Evolutionary conservation across 2,888 invertebrate species (phyloP).

Genomic region (Dryococelus australis): DNA sequence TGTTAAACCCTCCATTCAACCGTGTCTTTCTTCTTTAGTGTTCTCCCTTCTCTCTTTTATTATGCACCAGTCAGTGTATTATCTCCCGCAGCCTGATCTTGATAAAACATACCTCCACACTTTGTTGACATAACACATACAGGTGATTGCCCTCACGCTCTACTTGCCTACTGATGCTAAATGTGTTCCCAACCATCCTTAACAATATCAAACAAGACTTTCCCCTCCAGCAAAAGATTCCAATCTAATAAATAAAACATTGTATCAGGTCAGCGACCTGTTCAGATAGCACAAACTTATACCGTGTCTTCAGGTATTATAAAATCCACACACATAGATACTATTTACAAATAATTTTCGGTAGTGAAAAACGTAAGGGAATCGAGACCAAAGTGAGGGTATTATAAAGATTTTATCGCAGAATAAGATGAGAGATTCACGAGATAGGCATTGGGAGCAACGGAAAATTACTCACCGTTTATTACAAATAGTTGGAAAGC

Average conservation of each 20-base stretch:
- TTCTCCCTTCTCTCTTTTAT: too few relatives aligned
- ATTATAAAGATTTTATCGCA: conserved; percentile 8
- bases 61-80: too few relatives aligned
- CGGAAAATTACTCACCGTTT: neutral
- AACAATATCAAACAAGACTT: neutral
- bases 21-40: too few relatives aligned
- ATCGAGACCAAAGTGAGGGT: neutral
- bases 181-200: neutral
- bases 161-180: neutral
- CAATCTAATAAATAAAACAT: neutral
- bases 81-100: too few relatives aligned
- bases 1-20: too few relatives aligned
- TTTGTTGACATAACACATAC: neutral
- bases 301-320: neutral
- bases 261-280: neutral
- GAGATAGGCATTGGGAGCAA: neutral
- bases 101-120: too few relatives aligned
- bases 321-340: neutral
- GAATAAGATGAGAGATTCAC: neutral
- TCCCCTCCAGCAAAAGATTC: neutral
- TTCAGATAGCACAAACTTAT: neutral
- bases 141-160: neutral
- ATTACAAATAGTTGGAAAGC: neutral
- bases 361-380: neutral
- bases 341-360: neutral